These are phyloP conservation scores for Sebastes jordani DNA, from an alignment of 2,797 vertebrate genomes.

Conservation along the genomic window DNA sequence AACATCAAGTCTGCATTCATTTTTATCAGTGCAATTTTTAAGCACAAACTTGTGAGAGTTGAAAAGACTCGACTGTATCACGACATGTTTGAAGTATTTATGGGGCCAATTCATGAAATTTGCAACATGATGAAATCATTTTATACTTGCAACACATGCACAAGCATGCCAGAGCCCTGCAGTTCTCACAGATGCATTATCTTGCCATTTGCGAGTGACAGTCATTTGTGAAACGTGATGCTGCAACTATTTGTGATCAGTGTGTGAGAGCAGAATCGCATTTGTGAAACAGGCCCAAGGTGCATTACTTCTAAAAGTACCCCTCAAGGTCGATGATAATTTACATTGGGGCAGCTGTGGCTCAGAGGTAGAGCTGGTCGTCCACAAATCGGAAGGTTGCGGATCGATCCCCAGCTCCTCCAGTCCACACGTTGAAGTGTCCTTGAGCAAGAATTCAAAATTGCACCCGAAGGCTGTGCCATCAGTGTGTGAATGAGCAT, in stretches of 20 bases:
- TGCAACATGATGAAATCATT: neutral
- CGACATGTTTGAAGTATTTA: neutral
- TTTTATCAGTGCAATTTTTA: neutral
- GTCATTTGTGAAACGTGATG: neutral
- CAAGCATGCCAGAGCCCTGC: neutral
- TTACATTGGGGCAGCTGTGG: neutral
- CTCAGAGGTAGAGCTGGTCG: no score
- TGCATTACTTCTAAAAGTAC: neutral
- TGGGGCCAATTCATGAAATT: neutral
- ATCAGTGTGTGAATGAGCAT: no score
- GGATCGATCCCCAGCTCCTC: no score
- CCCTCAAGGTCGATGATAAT: no score
- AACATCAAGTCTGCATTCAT: neutral
- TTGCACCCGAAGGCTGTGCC: no score
- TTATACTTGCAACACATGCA: neutral
- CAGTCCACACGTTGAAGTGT: no score
- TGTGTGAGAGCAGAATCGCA: neutral
- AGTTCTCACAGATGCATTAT: neutral
- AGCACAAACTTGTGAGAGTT: neutral
- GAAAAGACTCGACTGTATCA: neutral
- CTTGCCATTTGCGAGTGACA: neutral
- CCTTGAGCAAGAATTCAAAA: no score
- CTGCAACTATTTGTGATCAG: neutral
- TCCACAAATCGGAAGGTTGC: no score
- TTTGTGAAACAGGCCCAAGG: neutral